Conservation (phyloP, 2,797 vertebrate genomes). For the Lemur catta region DNA sequence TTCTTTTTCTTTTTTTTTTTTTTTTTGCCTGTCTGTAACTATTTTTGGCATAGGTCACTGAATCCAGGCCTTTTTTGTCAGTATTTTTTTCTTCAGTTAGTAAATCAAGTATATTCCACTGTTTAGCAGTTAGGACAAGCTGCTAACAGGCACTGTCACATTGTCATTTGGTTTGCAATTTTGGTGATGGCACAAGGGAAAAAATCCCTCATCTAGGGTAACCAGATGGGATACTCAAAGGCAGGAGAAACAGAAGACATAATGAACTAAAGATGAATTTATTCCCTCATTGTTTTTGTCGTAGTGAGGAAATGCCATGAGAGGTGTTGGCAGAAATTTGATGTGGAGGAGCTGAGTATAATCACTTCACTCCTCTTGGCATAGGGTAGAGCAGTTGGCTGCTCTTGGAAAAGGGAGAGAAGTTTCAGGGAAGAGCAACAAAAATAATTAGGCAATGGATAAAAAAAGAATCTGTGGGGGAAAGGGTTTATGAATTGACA, state of each 20-base stretch:
- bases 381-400: background rate
- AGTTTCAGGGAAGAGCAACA: conserved; percentile 6
- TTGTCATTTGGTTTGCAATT: conserved; percentile 37
- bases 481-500: background rate
- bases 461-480: background rate
- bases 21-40: conserved; percentile 2
- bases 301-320: conserved; percentile 29
- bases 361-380: conserved; percentile 3
- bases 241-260: conserved; percentile 27
- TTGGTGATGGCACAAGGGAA: background rate
- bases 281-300: conserved; percentile 41
- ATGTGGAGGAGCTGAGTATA: background rate
- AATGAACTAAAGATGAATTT: conserved; percentile 40
- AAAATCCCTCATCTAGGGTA: background rate
- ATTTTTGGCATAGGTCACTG: conserved; percentile 64
- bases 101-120: background rate
- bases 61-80: conserved; percentile 33
- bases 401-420: conserved; percentile 14
- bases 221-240: conserved; percentile 41
- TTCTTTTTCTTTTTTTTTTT: conserved; percentile 46
- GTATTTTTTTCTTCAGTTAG: conserved; percentile 1
- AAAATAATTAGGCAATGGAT: conserved; percentile 39
- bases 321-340: conserved; percentile 10
- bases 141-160: background rate
- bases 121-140: conserved; percentile 20